Conservation (phyloP, 2,797 vertebrate species). For the Ispidina lecontei region DNA sequence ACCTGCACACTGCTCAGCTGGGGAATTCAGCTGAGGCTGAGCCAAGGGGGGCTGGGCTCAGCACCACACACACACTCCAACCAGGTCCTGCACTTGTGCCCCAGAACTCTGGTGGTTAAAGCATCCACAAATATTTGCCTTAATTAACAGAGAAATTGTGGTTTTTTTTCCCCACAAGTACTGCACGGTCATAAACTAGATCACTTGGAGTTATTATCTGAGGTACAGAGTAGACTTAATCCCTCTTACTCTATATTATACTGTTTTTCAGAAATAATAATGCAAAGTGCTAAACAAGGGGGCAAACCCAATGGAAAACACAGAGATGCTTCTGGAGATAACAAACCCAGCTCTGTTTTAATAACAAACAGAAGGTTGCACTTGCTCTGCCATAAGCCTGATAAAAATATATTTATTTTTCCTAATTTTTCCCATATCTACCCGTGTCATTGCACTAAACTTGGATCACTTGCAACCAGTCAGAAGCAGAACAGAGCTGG, state of each 20-base stretch:
- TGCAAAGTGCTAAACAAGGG: neutral
- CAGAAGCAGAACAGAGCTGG: neutral
- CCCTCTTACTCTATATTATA: neutral
- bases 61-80: accelerated
- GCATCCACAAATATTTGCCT: neutral
- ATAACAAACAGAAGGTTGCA: neutral
- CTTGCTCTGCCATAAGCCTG: neutral
- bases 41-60: neutral
- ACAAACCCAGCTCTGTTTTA: neutral
- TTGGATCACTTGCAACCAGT: neutral
- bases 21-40: neutral
- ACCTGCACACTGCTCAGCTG: neutral
- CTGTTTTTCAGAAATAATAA: neutral
- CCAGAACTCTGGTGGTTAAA: neutral
- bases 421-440: neutral
- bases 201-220: accelerated
- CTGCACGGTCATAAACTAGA: neutral
- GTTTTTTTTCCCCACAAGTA: neutral
- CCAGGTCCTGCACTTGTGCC: neutral
- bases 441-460: neutral
- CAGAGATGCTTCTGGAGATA: neutral
- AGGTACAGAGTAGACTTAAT: neutral
- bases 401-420: neutral
- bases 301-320: neutral
- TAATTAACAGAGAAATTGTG: neutral